These are phyloP conservation scores for Cataglyphis hispanica DNA, from an alignment of 1,140 invertebrate species.

Conservation along the genomic window DNA sequence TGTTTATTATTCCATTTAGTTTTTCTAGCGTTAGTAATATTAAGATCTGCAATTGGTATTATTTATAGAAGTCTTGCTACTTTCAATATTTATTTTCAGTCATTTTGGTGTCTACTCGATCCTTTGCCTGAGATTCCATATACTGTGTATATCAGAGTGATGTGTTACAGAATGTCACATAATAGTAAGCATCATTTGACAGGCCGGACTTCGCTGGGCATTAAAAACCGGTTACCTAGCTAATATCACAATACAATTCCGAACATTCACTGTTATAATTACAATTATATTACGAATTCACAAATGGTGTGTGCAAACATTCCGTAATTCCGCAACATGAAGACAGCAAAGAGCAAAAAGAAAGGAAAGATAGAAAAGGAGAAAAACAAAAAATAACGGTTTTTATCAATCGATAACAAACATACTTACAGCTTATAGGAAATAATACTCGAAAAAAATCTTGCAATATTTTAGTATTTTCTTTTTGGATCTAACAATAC, in stretches of 20 bases:
- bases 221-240: slow-evolving; percentile 77
- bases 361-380: neutral
- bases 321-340: slow-evolving; percentile 38
- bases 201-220: slow-evolving; percentile 86
- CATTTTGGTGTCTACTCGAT: slow-evolving; percentile 56
- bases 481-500: slow-evolving; percentile 39
- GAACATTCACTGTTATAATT: slow-evolving; percentile 61
- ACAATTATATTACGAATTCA: slow-evolving; percentile 61
- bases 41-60: slow-evolving; percentile 22
- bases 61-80: neutral
- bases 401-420: slow-evolving; percentile 30
- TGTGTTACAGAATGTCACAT: slow-evolving; percentile 79
- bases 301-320: slow-evolving; percentile 52
- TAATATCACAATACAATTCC: slow-evolving; percentile 64
- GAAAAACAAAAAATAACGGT: neutral
- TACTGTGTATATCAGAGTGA: slow-evolving; percentile 76
- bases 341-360: slow-evolving; percentile 42
- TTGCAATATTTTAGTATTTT: slow-evolving; percentile 44
- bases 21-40: neutral
- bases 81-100: slow-evolving; percentile 14
- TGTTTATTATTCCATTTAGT: slow-evolving; percentile 18
- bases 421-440: slow-evolving; percentile 56
- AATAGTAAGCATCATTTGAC: slow-evolving; percentile 80
- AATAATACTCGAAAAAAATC: slow-evolving; percentile 39
- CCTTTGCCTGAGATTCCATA: slow-evolving; percentile 72